Base-by-base conservation (phyloP, 1,140 invertebrate genomes). In the Semibalanus balanoides region DNA sequence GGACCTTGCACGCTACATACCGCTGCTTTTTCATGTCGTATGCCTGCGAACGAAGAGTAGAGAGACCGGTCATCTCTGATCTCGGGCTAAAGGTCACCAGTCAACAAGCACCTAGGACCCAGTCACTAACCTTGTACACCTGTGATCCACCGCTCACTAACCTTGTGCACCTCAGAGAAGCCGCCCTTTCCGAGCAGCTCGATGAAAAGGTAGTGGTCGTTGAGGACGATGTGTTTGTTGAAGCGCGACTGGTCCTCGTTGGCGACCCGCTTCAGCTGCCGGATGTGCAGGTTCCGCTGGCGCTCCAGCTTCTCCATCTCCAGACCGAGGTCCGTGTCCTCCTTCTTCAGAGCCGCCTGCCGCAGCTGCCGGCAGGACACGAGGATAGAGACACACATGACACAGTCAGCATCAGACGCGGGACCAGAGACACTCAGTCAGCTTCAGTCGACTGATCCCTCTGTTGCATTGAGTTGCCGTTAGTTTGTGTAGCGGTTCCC, bases 1-100 rank as follows among this genome's bases (percentile, higher is more conserved):
- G 97, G 81, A 99, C 97, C 87, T 99, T 99, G 87, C 97, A 99
- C 77, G 97, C 97, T 76, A 99, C 97, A 86, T 99, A 99, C 79
- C 96, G 89, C 86, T 99, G 96, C 86, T 99, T 96, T 84, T 97
- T 96, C 82, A 95, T 87, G 86, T 99, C 97, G 88, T 98, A 99
- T 79, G 96, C 97, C 51, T 64, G 51, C 35, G n/a, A n/a, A n/a
- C n/a, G n/a, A n/a, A n/a, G n/a, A n/a, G n/a, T n/a, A n/a, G n/a
- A n/a, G n/a, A n/a, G n/a, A n/a, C n/a, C n/a, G n/a, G n/a, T n/a
- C n/a, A n/a, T n/a, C n/a, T n/a, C n/a, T n/a, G n/a, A n/a, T n/a
- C n/a, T n/a, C n/a, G n/a, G n/a, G n/a, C n/a, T n/a, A n/a, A n/a
- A n/a, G n/a, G n/a, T n/a, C n/a, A n/a, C n/a, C n/a, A n/a, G n/a